These are phyloP conservation scores for Clavelina lepadiformis DNA, from an alignment of 23 tunicate species.

Conservation along the genomic window DNA sequence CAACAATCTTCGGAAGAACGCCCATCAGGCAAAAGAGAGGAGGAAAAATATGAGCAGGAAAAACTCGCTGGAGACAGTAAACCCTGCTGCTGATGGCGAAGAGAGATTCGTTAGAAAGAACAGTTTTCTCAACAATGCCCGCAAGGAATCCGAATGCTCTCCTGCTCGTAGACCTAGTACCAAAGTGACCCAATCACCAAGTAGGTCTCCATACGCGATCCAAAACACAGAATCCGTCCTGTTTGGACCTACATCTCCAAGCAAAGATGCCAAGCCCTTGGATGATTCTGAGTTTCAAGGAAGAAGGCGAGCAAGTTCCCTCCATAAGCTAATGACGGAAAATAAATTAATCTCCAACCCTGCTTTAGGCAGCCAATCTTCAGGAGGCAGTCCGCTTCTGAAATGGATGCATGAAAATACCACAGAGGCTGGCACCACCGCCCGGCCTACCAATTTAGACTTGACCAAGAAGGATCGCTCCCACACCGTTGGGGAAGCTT, in stretches of 20 bases:
- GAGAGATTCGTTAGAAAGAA: not conserved
- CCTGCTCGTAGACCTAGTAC: not conserved
- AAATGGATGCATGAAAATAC: not conserved
- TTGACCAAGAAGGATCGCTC: slow-evolving; percentile 17
- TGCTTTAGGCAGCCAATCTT: too few species aligned
- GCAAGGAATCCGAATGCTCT: not conserved
- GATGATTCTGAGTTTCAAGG: slow-evolving; percentile 19
- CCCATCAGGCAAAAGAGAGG: slow-evolving; percentile 7
- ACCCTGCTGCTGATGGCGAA: slow-evolving; percentile 27
- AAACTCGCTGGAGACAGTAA: not conserved
- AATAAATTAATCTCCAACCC: too few species aligned
- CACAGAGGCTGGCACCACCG: too few species aligned
- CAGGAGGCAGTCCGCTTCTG: not conserved
- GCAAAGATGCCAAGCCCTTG: slow-evolving; percentile 3
- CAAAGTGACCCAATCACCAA: not conserved
- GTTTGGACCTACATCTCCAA: slow-evolving; percentile 9
- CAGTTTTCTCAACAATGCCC: slow-evolving; percentile 7
- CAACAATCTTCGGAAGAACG: slow-evolving; percentile 5
- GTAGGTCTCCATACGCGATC: not conserved
- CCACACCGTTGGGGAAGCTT: slow-evolving; percentile 5
- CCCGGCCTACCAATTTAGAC: slow-evolving; percentile 7
- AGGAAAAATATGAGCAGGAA: slow-evolving; percentile 16
- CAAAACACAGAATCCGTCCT: slow-evolving; percentile 13
- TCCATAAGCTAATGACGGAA: slow-evolving; percentile 39
- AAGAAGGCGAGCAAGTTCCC: slow-evolving; percentile 48